Conservation (phyloP, 1,140 invertebrate species). For the Diprion similis region DNA sequence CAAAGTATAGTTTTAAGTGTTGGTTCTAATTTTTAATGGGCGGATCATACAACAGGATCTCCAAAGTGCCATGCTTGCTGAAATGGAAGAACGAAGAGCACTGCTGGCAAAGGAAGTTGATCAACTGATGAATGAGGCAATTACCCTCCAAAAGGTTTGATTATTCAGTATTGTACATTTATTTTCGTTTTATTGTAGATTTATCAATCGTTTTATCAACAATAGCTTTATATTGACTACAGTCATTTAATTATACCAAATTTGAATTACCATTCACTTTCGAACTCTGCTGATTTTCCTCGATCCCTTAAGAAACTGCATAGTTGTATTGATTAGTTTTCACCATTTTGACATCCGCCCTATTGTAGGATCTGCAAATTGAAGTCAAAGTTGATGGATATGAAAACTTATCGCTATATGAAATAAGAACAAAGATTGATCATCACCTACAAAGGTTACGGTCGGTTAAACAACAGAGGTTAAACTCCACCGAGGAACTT, state of each 20-base stretch:
- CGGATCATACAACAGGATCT: constrained; percentile 28
- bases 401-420: constrained; percentile 41
- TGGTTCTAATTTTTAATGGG: constrained; percentile 9
- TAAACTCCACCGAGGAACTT: constrained; percentile 39
- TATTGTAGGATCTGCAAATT: constrained; percentile 39
- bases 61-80: constrained; percentile 47
- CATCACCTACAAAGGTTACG: constrained; percentile 39
- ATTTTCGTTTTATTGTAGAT: not conserved
- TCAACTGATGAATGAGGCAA: constrained; percentile 34
- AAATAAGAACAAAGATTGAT: constrained; percentile 39
- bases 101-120: constrained; percentile 38
- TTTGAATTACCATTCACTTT: constrained; percentile 16
- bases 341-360: not conserved
- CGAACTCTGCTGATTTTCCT: not conserved
- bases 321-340: not conserved
- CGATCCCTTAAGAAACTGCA: too few species aligned
- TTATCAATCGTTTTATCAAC: constrained; percentile 11
- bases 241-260: not conserved
- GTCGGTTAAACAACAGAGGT: constrained; percentile 43
- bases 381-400: constrained; percentile 32
- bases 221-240: constrained; percentile 17
- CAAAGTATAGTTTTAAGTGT: constrained; percentile 3
- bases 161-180: constrained; percentile 22
- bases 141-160: constrained; percentile 31
- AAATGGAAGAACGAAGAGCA: constrained; percentile 39